Evolutionary conservation across 1,140 invertebrate genomes (phyloP).

Genomic region (Dendroctonus valens): DNA sequence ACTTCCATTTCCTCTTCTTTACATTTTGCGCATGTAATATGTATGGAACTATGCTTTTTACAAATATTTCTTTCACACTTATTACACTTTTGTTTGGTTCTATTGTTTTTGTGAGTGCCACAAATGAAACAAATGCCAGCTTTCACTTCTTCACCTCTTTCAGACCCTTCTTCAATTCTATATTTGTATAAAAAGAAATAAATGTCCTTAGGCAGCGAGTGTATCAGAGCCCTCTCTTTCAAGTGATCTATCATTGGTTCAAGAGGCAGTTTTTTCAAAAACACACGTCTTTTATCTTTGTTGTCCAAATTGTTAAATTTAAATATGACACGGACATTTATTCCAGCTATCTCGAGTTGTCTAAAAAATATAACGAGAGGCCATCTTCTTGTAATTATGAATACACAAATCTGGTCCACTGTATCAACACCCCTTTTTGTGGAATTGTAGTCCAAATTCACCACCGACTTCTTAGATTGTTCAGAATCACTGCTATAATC

Average conservation of each 20-base stretch:
- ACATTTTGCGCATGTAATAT: too few relatives aligned
- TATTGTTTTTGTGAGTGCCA: constrained; percentile 26
- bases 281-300: constrained; percentile 33
- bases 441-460: constrained; percentile 50
- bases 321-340: constrained; percentile 53
- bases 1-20: too few relatives aligned
- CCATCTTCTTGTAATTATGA: constrained; percentile 55
- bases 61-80: constrained; percentile 29
- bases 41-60: constrained; percentile 4
- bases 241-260: constrained; percentile 19
- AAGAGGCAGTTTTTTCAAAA: constrained; percentile 39
- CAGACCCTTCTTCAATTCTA: constrained; percentile 1
- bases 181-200: constrained; percentile 18
- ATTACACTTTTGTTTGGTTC: constrained; percentile 17
- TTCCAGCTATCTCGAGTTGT: constrained; percentile 54
- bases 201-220: constrained; percentile 20
- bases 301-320: constrained; percentile 35
- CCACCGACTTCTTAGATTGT: constrained; percentile 40
- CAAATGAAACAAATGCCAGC: constrained; percentile 18
- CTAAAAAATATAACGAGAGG: constrained; percentile 55
- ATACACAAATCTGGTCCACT: constrained; percentile 47
- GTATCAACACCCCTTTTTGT: constrained; percentile 50
- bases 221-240: constrained; percentile 18
- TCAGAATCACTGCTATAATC: constrained; percentile 20
- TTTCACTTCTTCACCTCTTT: constrained; percentile 11